These are phyloP conservation scores for Pachypeltis micranthus DNA, from an alignment of 1,140 invertebrate species.

Conservation along the genomic window DNA sequence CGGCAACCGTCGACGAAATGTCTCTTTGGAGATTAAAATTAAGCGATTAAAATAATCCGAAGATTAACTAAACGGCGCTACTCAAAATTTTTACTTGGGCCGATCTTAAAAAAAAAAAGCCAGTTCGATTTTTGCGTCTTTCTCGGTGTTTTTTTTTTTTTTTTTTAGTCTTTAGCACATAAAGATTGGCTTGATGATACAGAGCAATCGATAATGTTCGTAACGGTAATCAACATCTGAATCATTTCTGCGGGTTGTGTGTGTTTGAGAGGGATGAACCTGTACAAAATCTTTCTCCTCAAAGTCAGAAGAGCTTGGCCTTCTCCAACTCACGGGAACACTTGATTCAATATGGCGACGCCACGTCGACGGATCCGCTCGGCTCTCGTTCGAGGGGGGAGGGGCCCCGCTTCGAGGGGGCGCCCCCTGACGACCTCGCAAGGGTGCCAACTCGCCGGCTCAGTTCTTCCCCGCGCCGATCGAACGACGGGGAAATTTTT, in stretches of 20 bases:
- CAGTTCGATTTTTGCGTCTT: neutral
- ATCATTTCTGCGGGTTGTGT: neutral
- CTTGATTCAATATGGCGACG: slow-evolving; percentile 21
- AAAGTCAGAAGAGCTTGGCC: neutral
- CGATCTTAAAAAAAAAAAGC: neutral
- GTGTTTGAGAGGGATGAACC: neutral
- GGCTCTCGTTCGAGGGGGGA: neutral
- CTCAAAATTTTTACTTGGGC: neutral
- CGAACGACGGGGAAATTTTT: no score
- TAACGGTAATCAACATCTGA: neutral
- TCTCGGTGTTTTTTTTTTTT: neutral
- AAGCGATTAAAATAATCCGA: neutral
- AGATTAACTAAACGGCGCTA: no score
- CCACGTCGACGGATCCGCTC: slow-evolving; percentile 2
- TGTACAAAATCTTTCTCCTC: slow-evolving; percentile 10
- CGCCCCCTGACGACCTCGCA: neutral
- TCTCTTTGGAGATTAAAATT: neutral
- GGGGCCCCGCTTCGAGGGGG: neutral
- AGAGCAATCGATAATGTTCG: neutral
- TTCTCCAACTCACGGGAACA: slow-evolving; percentile 16
- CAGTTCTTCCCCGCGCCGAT: no score
- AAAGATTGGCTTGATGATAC: slow-evolving; percentile 17
- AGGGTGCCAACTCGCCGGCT: no score
- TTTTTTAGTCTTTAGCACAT: neutral
- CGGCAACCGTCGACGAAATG: neutral